Percentiles rank a stretch among this genome's conserved stretches.
phyloP scores from a whole-genome alignment of 2,888 invertebrate genomes.

The Neria commutata region DNA sequence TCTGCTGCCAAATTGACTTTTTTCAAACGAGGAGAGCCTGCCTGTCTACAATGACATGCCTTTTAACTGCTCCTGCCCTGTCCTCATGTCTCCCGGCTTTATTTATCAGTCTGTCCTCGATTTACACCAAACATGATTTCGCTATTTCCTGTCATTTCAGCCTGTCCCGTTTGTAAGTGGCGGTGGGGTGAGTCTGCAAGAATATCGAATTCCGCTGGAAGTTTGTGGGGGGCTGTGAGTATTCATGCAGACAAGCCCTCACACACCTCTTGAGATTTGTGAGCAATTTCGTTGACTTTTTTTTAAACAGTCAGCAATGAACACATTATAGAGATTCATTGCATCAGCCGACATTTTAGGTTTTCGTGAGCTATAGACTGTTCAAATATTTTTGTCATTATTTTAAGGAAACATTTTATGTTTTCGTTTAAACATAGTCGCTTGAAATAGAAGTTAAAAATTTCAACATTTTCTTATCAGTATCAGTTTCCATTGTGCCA shows the following conservation, averaged over 20 bases:
- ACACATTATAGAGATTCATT: too few species aligned
- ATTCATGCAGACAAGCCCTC: conserved; percentile 7
- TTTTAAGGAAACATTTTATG: too few species aligned
- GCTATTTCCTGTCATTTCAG: neutral
- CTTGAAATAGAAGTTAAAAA: too few species aligned
- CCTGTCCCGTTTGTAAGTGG: neutral
- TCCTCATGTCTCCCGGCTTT: neutral
- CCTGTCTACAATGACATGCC: neutral
- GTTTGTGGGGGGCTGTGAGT: neutral
- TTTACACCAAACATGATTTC: conserved; percentile 8
- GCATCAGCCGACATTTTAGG: too few species aligned
- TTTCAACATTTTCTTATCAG: too few species aligned
- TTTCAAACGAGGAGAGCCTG: too few species aligned
- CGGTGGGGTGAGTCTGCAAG: neutral
- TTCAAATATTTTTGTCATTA: too few species aligned
- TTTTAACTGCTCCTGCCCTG: too few species aligned
- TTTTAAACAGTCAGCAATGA: too few species aligned
- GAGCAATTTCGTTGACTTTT: neutral
- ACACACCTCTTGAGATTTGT: conserved; percentile 1
- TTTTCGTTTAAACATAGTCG: too few species aligned
- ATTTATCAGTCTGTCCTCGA: neutral
- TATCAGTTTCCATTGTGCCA: too few species aligned
- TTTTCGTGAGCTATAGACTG: too few species aligned
- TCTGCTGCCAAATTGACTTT: neutral
- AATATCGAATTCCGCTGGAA: conserved; percentile 5